A percentile compares a stretch with the other conserved stretches of the same genome.
phyloP scores from a whole-genome alignment of 2,888 invertebrate species.

The Drosophila multiciliata region DNA sequence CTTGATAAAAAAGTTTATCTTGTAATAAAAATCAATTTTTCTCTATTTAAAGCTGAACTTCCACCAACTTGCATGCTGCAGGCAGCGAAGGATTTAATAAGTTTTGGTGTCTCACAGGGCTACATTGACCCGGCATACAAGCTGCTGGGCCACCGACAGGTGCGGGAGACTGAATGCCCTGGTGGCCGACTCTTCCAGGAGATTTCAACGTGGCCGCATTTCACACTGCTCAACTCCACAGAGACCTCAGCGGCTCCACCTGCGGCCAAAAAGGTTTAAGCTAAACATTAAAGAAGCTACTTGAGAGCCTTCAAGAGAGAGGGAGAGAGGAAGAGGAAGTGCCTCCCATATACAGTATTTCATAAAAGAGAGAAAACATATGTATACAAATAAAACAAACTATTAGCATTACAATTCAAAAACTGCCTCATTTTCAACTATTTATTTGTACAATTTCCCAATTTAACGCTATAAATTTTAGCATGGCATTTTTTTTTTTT shows the following conservation, averaged over 20 bases:
- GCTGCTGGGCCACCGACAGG: conserved; percentile 88
- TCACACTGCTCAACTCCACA: conserved; percentile 77
- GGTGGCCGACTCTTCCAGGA: conserved; percentile 87
- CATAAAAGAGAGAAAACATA: conserved; percentile 18
- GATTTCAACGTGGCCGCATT: conserved; percentile 88
- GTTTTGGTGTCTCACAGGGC: conserved; percentile 87
- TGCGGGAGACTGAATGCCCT: conserved; percentile 89
- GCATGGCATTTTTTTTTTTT: not conserved
- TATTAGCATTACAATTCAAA: conserved; percentile 42
- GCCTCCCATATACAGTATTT: conserved; percentile 14
- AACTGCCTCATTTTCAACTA: conserved; percentile 23
- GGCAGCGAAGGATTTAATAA: conserved; percentile 87
- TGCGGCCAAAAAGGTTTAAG: conserved; percentile 29
- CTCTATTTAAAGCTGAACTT: conserved; percentile 85
- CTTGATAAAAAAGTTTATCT: not conserved
- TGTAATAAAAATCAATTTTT: not conserved
- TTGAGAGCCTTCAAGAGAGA: conserved; percentile 4
- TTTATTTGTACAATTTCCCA: conserved; percentile 21
- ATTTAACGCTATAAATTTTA: conserved; percentile 32
- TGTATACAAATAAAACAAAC: conserved; percentile 38
- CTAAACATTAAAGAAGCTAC: conserved; percentile 24
- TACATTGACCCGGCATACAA: conserved; percentile 87
- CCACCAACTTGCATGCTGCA: conserved; percentile 88
- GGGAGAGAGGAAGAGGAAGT: conserved; percentile 7
- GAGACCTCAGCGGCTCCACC: conserved; percentile 13